Evolutionary conservation across 1,140 invertebrate genomes (phyloP), one percentile per base, ranked within the genome.

Genomic region (Archegozetes longisetosus): DNA sequence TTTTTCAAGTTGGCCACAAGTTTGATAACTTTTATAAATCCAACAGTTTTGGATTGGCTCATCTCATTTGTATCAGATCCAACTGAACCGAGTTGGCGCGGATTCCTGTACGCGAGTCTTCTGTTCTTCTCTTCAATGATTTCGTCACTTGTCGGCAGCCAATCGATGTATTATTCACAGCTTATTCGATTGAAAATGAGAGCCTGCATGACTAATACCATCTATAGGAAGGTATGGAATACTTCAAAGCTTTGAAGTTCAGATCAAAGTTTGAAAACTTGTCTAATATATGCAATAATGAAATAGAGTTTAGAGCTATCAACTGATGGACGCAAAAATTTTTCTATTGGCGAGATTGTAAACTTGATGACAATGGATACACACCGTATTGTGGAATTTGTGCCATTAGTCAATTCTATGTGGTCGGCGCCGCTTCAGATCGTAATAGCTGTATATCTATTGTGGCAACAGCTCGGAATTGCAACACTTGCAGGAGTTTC

Each of bases 1-100:
- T 65, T 84, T 80, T 68, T 77, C 47, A 90, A 93, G 72, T 66
- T 93, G 0, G 69, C 85, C 14, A 84, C 91, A 70, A 92, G 95
- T 75, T 64, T 85, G 12, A 71, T 96, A 55, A 85, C 84, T 59
- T 96, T 97, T 73, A 76, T 84, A 22, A 89, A 86, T 67, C 92
- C 92, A 0, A 82, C 86, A 60, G 22, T 61, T 14, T 50, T 61
- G n/a, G 58, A 55, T 24, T 53, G 22, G 13, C 13, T 64, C 4
- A 58, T 64, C 9, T 25, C 32, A 9, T 64, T 64, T 27, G 40
- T 64, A 25, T n/a, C 20, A 13, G 26, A 27, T 9, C 50, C 73
- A 46, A 72, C 79, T 1, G 65, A 79, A 65, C 94, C 89, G 88
- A 84, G 84, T 3, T 60, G 32, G 61, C 70, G 74, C 14, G 61